Conservation (phyloP, 2,797 vertebrate genomes). For the Siniperca undulata region DNA sequence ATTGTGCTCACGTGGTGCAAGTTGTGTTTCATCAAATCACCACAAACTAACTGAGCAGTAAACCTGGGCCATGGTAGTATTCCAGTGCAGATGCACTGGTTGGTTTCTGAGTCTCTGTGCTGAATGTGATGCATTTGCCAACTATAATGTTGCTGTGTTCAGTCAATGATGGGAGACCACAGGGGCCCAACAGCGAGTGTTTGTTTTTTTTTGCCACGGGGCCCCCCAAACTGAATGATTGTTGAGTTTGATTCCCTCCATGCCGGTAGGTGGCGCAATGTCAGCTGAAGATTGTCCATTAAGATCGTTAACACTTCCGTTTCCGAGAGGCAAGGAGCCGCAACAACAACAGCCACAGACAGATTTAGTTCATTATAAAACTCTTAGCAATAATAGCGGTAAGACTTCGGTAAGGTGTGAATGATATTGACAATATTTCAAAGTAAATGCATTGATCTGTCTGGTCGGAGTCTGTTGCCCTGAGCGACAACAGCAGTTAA, state of each 20-base stretch:
- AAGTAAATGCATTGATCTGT: no score
- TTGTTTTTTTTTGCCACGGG: not conserved
- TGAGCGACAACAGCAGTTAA: not conserved
- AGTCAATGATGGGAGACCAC: not conserved
- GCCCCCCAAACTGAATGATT: no score
- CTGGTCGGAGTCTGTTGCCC: not conserved
- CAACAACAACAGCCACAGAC: conserved; percentile 79
- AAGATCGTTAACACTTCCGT: conserved; percentile 56
- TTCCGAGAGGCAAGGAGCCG: conserved; percentile 75
- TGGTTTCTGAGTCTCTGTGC: not conserved
- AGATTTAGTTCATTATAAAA: conserved; percentile 36
- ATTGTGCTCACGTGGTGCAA: not conserved
- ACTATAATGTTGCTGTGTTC: not conserved
- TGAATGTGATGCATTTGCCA: not conserved
- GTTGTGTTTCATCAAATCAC: not conserved
- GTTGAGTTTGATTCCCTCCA: conserved; percentile 20
- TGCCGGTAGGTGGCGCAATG: conserved; percentile 55
- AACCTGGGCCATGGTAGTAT: not conserved
- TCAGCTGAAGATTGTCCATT: no score
- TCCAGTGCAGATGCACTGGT: not conserved
- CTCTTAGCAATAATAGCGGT: conserved; percentile 45
- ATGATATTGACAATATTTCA: not conserved
- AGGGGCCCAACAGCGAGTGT: not conserved
- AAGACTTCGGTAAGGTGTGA: conserved; percentile 21
- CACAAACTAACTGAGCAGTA: not conserved